A percentile compares a stretch with the other conserved stretches of the same genome.
phyloP scores from a whole-genome alignment of 2,797 vertebrate species.

The Enteromius argenteus region DNA sequence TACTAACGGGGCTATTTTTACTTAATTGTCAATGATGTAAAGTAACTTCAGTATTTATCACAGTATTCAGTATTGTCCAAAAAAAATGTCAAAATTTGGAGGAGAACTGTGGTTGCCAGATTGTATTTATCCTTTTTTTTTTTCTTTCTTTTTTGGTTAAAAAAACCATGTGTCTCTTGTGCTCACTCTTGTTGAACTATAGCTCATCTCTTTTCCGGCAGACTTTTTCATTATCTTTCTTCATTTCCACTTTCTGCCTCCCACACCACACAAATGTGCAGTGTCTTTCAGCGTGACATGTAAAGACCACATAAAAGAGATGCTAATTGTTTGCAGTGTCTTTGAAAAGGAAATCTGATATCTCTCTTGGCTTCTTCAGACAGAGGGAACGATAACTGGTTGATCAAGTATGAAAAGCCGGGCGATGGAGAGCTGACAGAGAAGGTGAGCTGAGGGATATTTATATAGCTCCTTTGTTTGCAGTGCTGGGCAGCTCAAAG shows the following conservation, averaged over 20 bases:
- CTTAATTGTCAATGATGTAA: not conserved
- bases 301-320: not conserved
- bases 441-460: conserved; percentile 76
- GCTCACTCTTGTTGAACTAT: not conserved
- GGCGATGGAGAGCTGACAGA: conserved; percentile 72
- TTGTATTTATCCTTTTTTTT: not conserved
- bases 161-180: not conserved
- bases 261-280: not conserved
- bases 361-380: conserved; percentile 77
- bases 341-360: conserved; percentile 26
- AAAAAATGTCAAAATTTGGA: too few species aligned
- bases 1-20: not conserved
- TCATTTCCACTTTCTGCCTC: not conserved
- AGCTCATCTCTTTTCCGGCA: not conserved
- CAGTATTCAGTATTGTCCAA: too few species aligned
- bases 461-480: conserved; percentile 32
- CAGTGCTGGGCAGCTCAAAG: conserved; percentile 20
- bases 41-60: not conserved
- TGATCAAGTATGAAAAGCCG: conserved; percentile 92
- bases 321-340: conserved; percentile 27
- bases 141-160: not conserved
- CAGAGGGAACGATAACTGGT: conserved; percentile 97
- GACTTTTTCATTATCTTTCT: not conserved
- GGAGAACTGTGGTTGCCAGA: not conserved
- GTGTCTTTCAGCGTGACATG: not conserved